Base-by-base conservation (phyloP, 2,888 invertebrate genomes). In the Latrodectus elegans region DNA sequence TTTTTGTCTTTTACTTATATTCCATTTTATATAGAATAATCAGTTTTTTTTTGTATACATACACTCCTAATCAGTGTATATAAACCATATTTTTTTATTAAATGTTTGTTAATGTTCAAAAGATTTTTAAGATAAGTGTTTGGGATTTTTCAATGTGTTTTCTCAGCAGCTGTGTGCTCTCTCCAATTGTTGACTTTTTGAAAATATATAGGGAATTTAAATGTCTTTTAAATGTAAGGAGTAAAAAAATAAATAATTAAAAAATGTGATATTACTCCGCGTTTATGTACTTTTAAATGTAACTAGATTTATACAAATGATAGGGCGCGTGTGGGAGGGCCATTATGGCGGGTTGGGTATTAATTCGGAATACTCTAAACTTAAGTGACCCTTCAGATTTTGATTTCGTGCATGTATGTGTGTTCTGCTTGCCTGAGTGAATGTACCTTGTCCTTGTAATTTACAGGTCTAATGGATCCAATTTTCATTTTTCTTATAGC, bases 271-370 rank as follows among this genome's bases (percentile, higher is more conserved):
- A 86, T 68, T 77, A 73, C 81, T 86, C 81, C 53, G 68, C 76
- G 74, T 72, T 67, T 81, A 65, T 86, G 86, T 86, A 86, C 86
- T 86, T 81, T 86, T 86, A 76, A 86, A 86, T 86, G 86, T 86
- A 86, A 80, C 64, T 86, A 85, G 84, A 81, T 86, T 86, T 86
- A 76, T 86, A 86, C 67, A 65, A 76, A 81, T 86, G 81, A 86
- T 81, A 86, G 76, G 86, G 67, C 86, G 86, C 86, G 86, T 81
- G 73, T 81, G 86, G 77, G 86, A 81, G 81, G 76, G 81, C 51
- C 71, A 76, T 70, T 82, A 52, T 68, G 55, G 65, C 52, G 67
- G 60, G 86, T 80, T 81, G 75, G 86, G 80, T 77, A 81, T 80
- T 77, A 64, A 76, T 64, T 65, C 52, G 67, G 64, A 75, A 81